These are phyloP conservation scores for Rhinatrema bivittatum DNA, from an alignment of 2,797 vertebrate species.

Conservation along the genomic window DNA sequence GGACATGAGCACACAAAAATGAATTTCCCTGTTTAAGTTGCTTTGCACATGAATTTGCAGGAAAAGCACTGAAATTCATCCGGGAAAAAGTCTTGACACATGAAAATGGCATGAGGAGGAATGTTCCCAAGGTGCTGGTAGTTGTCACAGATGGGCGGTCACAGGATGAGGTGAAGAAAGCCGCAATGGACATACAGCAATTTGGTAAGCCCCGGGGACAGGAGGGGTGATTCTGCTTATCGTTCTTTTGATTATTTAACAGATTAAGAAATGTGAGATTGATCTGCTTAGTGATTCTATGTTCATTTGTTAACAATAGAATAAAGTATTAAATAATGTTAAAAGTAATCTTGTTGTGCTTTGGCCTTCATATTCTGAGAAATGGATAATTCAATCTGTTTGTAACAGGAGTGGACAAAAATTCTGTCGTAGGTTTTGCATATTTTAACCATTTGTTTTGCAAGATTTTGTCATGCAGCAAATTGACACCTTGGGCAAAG, in stretches of 20 bases:
- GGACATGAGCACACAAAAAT: no score
- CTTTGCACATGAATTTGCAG: no score
- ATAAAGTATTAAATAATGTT: neutral
- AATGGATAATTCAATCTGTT: no score
- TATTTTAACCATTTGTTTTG: no score
- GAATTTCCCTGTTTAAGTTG: no score
- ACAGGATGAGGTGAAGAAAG: conserved; percentile 90
- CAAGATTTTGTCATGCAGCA: no score
- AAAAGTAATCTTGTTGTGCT: no score
- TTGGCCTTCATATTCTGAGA: no score
- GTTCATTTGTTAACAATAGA: neutral
- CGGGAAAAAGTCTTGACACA: conserved; percentile 80
- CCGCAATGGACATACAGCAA: conserved; percentile 77
- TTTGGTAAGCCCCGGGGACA: conserved; percentile 64
- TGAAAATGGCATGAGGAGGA: conserved; percentile 86
- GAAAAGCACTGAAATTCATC: conserved; percentile 84
- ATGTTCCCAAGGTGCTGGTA: conserved; percentile 89
- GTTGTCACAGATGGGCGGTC: conserved; percentile 91
- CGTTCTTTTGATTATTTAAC: neutral
- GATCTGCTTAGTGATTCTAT: no score
- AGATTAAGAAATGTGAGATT: neutral
- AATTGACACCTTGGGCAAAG: no score
- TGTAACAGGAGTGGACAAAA: no score
- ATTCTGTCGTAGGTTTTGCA: no score
- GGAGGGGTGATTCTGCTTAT: neutral